Base-by-base conservation (phyloP, 2,888 invertebrate species). In the Rhabditoides inermis region DNA sequence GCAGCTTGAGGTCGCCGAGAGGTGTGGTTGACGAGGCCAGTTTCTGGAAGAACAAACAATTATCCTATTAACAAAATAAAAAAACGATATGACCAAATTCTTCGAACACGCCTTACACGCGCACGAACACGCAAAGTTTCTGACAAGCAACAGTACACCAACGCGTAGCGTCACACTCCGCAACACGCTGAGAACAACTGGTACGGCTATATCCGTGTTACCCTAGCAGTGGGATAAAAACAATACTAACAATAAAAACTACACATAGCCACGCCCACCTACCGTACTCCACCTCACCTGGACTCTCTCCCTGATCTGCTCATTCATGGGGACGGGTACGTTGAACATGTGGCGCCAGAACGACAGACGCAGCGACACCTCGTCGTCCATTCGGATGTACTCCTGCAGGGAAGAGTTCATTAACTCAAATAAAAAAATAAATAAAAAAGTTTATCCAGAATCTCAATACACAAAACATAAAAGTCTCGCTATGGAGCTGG, bases 281-380 rank as follows among this genome's bases (percentile, higher is more conserved):
- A 39, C 7, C 40, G 40, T 15, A 30, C 15, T 15, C 3, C 23
- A 5, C 42, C 51, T 7, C 1, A 58, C 58, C 53, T 28, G 22
- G 32, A 60, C 22, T 50, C 51, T 53, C 28, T 63, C 60, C 30
- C 53, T 51, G 40, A 67, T 55, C 40, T 63, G 67, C 37, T 61
- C 63, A 39, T 60, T 58, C 6, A 63, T 12, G n/a, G 53, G 50
- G 22, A 68, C 48, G 4, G 56, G 60, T 6, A 70, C 62, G 18
- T 59, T 53, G 27, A 65, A 46, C 25, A 72, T 46, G 26, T 49
- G 40, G 22, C 57, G 53, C 70, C 70, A 72, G 56, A 72, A 72
- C 3, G 45, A 23, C n/a, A 4, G 47, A 28, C 15, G 30, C 37
- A 1, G 22, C 7, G 41, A 36, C 10, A 64, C 51, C 25, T 60